These are phyloP conservation scores for Napeogenes sylphis DNA, from an alignment of 2,888 invertebrate genomes.

Conservation along the genomic window DNA sequence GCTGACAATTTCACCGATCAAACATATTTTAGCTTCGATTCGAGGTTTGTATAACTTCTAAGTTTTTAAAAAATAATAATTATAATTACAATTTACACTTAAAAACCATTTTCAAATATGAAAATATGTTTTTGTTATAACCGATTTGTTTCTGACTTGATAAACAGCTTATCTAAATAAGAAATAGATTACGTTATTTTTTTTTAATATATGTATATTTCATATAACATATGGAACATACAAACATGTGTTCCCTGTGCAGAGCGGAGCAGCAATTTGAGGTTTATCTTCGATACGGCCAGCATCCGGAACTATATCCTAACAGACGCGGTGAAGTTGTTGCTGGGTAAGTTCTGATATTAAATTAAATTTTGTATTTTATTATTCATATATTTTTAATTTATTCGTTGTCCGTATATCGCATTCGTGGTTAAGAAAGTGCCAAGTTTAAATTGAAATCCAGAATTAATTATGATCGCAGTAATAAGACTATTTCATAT, in stretches of 20 bases:
- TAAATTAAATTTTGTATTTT: too few species aligned
- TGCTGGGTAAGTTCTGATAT: slow-evolving; percentile 79
- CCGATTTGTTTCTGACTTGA: not conserved
- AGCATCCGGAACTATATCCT: slow-evolving; percentile 94
- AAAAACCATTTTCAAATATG: too few species aligned
- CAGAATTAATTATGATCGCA: too few species aligned
- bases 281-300: slow-evolving; percentile 93
- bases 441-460: too few species aligned
- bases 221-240: too few species aligned
- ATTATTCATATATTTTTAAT: not conserved
- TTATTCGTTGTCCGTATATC: not conserved
- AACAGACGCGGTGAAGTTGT: slow-evolving; percentile 93
- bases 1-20: slow-evolving; percentile 96
- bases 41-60: slow-evolving; percentile 50
- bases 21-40: slow-evolving; percentile 90
- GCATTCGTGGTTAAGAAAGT: not conserved
- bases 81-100: too few species aligned
- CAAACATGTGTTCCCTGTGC: slow-evolving; percentile 11
- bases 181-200: too few species aligned
- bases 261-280: slow-evolving; percentile 94
- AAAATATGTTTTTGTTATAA: not conserved
- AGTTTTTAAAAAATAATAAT: not conserved
- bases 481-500: not conserved
- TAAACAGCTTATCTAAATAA: too few species aligned
- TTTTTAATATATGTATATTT: too few species aligned